These are phyloP conservation scores for Albula glossodonta DNA, from an alignment of 2,113 vertebrate species.

Conservation along the genomic window DNA sequence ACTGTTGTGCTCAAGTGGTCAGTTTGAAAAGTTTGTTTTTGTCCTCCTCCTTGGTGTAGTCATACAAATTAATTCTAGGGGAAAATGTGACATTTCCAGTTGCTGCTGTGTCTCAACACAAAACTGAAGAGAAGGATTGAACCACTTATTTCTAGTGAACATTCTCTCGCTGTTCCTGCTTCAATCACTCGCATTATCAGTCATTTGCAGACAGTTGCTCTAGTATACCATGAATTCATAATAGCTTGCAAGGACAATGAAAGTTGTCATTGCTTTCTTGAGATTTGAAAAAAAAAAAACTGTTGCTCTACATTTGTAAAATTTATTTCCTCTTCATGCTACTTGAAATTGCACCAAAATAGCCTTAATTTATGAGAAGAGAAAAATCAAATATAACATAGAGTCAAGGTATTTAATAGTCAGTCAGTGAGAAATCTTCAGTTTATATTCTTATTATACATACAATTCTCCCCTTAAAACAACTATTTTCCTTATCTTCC, in stretches of 20 bases:
- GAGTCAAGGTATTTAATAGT: neutral
- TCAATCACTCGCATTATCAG: no score
- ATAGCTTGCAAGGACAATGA: neutral
- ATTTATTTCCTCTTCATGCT: neutral
- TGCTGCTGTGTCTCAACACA: neutral
- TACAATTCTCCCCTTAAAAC: neutral
- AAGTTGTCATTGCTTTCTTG: neutral
- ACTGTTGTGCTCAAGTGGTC: neutral
- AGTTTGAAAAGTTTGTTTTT: neutral
- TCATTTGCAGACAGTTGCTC: neutral
- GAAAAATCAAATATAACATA: no score
- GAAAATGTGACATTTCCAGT: neutral
- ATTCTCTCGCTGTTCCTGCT: neutral
- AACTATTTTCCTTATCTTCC: neutral
- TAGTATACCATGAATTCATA: neutral
- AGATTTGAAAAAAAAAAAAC: neutral
- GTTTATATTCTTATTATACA: neutral
- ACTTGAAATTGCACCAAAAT: neutral
- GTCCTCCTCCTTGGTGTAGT: neutral
- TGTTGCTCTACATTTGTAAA: neutral
- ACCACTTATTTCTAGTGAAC: neutral
- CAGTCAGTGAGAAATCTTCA: neutral
- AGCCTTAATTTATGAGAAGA: no score
- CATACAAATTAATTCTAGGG: neutral
- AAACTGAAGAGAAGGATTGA: neutral